Evolutionary conservation across 2,888 invertebrate genomes (phyloP), one percentile per base, ranked within the genome.

Genomic region (Pollenia griseotomentosa): DNA sequence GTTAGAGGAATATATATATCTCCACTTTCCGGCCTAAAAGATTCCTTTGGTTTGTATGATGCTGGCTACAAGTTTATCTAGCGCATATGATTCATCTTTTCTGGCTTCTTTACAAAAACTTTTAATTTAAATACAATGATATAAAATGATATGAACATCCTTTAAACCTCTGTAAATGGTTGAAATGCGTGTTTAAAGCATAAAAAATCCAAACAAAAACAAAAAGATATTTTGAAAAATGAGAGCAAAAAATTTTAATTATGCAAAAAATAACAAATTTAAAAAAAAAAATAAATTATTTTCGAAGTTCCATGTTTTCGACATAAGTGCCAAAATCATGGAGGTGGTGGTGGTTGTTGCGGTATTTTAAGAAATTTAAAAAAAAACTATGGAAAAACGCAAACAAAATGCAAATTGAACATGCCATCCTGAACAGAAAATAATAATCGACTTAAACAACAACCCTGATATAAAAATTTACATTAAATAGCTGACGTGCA

Each of bases 361-460:
- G 16, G 57, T 65, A 63, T 23, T 40, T 86, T n/a, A 70, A 55
- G 51, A 23, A 71, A 77, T 87, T 65, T 44, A 51, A 63, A 59
- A 9, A n/a, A 61, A 63, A 51, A 59, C 44, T 44, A 53, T 90
- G 90, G 90, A 90, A 90, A 90, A 89, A 90, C 84, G 87, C 86
- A 86, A 86, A 77, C 84, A 48, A 33, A 63, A 63, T 71, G 61
- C 46, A 57, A 73, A 71, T 86, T 75, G 66, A 82, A 73, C 71
- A 85, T 74, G 23, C 4, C 44, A 4, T 19, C n/a, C 12, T 46
- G 8, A 42, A 16, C 46, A 3, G 33, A 61, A 75, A 42, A 65
- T 46, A 42, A 65, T 46, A 59, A 59, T 68, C 42, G 19, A 48
- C 68, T 42, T 68, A 75, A 66, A 85, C 71, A 66, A 85, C 71